These are phyloP conservation scores for Heliothis virescens DNA, from an alignment of 1,140 invertebrate genomes.

Conservation along the genomic window DNA sequence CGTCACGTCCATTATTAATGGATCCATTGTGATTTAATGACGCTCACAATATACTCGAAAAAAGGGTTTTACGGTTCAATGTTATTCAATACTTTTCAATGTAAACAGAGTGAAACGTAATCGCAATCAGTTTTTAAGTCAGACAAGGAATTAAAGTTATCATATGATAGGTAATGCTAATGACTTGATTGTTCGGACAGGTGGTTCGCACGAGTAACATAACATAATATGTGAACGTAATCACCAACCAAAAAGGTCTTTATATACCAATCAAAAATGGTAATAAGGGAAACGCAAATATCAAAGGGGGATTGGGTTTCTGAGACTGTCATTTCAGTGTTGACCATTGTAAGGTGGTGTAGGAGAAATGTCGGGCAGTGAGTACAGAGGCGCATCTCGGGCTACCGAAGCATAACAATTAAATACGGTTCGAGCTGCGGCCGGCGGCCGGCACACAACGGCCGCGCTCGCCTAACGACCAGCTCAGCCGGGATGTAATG, in stretches of 20 bases:
- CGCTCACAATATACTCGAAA: conserved; percentile 23
- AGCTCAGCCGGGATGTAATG: conserved; percentile 37
- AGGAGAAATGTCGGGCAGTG: background rate
- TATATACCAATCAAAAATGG: background rate
- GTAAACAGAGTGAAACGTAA: background rate
- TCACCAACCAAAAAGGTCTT: no score
- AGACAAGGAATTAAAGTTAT: conserved; percentile 8
- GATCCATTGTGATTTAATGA: background rate
- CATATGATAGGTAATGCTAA: conserved; percentile 14
- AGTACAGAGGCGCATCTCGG: conserved; percentile 2
- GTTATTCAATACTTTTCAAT: background rate
- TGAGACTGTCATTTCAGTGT: conserved; percentile 2
- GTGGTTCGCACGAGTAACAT: background rate
- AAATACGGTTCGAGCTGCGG: conserved; percentile 21
- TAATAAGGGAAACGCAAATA: background rate
- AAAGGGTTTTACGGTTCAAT: background rate
- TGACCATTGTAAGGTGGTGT: conserved; percentile 14
- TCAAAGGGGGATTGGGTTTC: background rate
- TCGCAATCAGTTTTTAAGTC: background rate
- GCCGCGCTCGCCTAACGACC: conserved; percentile 19
- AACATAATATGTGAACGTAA: background rate
- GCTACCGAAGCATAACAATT: conserved; percentile 25
- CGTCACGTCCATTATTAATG: conserved; percentile 5
- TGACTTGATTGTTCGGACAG: conserved; percentile 10
- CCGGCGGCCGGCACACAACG: background rate